Evolutionary conservation across 35 echinoderm and acorn worm genomes (phyloP), one percentile per base, ranked within the genome.

Genomic region (Stichopus chloronotus): DNA sequence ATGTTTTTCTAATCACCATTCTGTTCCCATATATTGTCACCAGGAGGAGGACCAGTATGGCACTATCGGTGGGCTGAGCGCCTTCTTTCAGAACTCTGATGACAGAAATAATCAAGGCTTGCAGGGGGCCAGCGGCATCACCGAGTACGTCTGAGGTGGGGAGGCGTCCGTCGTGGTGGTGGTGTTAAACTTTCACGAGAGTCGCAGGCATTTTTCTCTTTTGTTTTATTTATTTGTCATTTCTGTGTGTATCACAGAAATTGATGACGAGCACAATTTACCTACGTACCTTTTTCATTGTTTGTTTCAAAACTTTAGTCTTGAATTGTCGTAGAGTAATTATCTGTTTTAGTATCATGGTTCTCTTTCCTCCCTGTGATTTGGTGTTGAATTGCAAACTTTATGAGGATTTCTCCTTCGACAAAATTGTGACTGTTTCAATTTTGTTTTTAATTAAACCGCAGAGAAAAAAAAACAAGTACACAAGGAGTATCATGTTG

Each of bases 11-110:
- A 74, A 3, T 74, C 22, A 74, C 69, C 1, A 7, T 74, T 4
- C 17, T 74, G 19, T 74, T 61, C 59, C 4, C 17, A 20, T 74
- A 20, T 55, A 17, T 83, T 55, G 1, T 9, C 9, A 5, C 13
- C 56, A 83, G 56, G 16, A 83, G 53, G 80, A 83, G 16, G 80
- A 83, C 20, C 52, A 83, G 56, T 83, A 83, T 55, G 80, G 80
- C 7, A 30, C 52, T 11, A 55, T 83, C 52, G 20, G 52, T 55
- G 80, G 80, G 5, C 55, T 14, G 4, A 53, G 12, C 7, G 69
- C 69, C 80, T 53, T 4, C 52, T 20, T 16, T 17, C 80, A 83
- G 80, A 7, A 14, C 5, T 14, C 4, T 7, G 55, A 53, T 52
- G 16, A 83, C 12, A 53, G 80, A 7, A 52, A 8, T 8, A 74